These are phyloP conservation scores for Carassius auratus DNA, from an alignment of 2,113 vertebrate genomes.

Conservation along the genomic window DNA sequence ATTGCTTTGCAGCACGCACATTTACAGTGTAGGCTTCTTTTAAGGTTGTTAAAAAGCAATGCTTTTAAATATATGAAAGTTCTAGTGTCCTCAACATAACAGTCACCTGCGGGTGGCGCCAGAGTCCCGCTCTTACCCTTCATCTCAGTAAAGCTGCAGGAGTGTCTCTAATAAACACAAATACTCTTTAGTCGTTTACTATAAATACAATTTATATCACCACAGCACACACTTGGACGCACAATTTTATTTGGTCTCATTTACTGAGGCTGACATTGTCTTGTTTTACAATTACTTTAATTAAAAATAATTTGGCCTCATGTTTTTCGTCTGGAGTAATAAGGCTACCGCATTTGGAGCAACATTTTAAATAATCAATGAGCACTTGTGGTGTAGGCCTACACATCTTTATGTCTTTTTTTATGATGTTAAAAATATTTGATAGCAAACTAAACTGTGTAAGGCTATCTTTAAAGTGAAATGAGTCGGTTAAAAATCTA, in stretches of 20 bases:
- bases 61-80: background rate
- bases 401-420: background rate
- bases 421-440: background rate
- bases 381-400: too few relatives aligned
- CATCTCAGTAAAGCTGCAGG: background rate
- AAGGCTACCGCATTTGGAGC: too few relatives aligned
- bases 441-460: background rate
- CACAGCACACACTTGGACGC: too few relatives aligned
- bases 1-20: background rate
- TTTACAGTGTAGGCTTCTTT: background rate
- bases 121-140: background rate
- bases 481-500: conserved; percentile 65
- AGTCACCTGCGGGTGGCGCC: conserved; percentile 43
- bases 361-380: too few relatives aligned
- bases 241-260: too few relatives aligned
- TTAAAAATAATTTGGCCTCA: too few relatives aligned
- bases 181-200: background rate
- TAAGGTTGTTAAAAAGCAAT: background rate
- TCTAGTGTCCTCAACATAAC: background rate
- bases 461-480: background rate
- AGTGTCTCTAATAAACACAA: background rate
- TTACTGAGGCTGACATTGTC: too few relatives aligned
- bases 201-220: background rate
- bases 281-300: too few relatives aligned
- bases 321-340: too few relatives aligned